phyloP scores from a whole-genome alignment of 2,797 vertebrate species.

The Scolopax rusticola region DNA sequence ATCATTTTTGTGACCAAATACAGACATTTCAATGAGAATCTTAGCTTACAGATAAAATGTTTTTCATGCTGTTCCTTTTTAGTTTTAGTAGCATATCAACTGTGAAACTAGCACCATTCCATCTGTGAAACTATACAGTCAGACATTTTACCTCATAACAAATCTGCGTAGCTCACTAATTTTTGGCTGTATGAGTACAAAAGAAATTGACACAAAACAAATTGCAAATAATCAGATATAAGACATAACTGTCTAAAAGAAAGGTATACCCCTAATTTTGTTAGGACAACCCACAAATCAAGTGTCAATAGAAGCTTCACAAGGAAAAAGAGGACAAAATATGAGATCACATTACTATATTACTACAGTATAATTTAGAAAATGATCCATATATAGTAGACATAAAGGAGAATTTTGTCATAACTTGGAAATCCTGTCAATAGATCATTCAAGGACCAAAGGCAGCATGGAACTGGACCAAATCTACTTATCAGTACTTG shows the following conservation, averaged over 20 bases:
- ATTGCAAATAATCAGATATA: neutral
- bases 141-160: slow-evolving; percentile 1
- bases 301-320: neutral
- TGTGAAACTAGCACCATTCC: neutral
- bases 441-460: neutral
- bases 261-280: neutral
- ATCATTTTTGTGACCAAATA: neutral
- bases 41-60: neutral
- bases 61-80: slow-evolving; percentile 35
- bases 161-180: neutral
- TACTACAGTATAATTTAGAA: neutral
- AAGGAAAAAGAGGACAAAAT: neutral
- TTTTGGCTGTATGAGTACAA: neutral
- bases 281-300: neutral
- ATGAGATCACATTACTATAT: neutral
- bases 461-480: neutral
- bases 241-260: neutral
- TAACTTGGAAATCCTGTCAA: neutral
- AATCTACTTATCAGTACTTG: neutral
- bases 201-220: slow-evolving; percentile 10
- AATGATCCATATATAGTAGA: neutral
- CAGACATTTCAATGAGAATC: neutral
- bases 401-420: neutral
- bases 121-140: slow-evolving; percentile 14
- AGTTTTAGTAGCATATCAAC: slow-evolving; percentile 32